These are phyloP conservation scores for Ictalurus furcatus DNA, from an alignment of 2,113 vertebrate species.

Conservation along the genomic window DNA sequence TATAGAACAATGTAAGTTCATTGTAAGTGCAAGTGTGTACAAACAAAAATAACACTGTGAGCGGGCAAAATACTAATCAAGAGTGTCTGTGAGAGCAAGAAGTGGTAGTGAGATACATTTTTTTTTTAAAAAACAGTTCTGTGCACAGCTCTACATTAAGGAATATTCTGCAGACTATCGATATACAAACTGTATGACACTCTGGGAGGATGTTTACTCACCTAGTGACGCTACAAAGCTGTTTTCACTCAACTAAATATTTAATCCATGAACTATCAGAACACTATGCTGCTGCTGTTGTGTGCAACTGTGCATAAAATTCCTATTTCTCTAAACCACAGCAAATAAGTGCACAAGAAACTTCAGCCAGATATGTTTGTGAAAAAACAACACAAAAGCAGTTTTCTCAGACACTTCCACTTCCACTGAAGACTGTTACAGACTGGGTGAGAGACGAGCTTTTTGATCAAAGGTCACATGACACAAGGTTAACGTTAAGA, in stretches of 20 bases:
- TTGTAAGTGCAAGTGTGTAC: not conserved
- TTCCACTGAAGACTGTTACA: not conserved
- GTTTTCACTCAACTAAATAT: conserved; percentile 59
- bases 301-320: conserved; percentile 65
- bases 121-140: not conserved
- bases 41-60: not conserved
- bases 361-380: not conserved
- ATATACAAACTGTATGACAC: not conserved
- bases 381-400: not conserved
- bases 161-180: not conserved
- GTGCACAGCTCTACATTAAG: not conserved
- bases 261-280: conserved; percentile 60
- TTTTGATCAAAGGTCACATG: conserved; percentile 1
- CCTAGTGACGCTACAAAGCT: not conserved
- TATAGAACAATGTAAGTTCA: not conserved
- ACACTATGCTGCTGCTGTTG: conserved; percentile 51
- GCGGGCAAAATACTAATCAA: too few species aligned
- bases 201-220: not conserved
- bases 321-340: conserved; percentile 50
- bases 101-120: not conserved
- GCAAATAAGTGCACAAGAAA: not conserved
- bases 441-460: not conserved
- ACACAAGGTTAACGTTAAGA: not conserved
- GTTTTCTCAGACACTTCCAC: not conserved
- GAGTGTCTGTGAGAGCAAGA: not conserved